Conservation (phyloP, 2,888 invertebrate species). For the Thera britannica region DNA sequence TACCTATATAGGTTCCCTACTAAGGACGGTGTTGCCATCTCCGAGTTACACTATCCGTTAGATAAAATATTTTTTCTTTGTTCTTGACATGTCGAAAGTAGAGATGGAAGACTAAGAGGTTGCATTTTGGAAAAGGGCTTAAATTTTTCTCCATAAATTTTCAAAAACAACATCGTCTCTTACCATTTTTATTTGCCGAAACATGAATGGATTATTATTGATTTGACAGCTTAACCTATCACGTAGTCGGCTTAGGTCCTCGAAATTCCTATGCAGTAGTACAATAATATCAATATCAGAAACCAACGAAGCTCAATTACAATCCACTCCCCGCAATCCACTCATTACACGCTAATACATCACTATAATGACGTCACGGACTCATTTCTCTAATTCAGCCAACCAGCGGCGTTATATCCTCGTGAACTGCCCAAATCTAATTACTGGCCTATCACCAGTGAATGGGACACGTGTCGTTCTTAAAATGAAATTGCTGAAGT, state of each 20-base stretch:
- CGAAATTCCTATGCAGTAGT: neutral
- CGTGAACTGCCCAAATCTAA: slow-evolving; percentile 24
- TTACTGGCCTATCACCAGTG: slow-evolving; percentile 17
- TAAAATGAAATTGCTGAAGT: neutral
- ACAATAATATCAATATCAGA: slow-evolving; percentile 12
- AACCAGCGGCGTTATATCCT: slow-evolving; percentile 14
- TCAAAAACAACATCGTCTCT: too few species aligned
- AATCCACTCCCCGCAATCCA: slow-evolving; percentile 14
- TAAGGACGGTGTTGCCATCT: neutral
- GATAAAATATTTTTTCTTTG: too few species aligned
- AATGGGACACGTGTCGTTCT: slow-evolving; percentile 3
- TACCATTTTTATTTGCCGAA: too few species aligned
- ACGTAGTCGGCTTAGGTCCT: too few species aligned
- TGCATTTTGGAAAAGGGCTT: too few species aligned
- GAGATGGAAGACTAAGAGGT: too few species aligned
- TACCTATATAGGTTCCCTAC: neutral
- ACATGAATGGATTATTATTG: too few species aligned
- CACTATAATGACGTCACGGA: slow-evolving; percentile 28
- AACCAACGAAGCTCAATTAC: slow-evolving; percentile 14
- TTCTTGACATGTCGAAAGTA: too few species aligned
- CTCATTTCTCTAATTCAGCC: slow-evolving; percentile 21
- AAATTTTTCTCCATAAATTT: too few species aligned
- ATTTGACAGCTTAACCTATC: too few species aligned
- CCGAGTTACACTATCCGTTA: too few species aligned
- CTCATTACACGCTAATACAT: slow-evolving; percentile 27